Evolutionary conservation across 2,797 vertebrate species (phyloP), one percentile per base, ranked within the genome.

Genomic region (Myotis daubentonii): DNA sequence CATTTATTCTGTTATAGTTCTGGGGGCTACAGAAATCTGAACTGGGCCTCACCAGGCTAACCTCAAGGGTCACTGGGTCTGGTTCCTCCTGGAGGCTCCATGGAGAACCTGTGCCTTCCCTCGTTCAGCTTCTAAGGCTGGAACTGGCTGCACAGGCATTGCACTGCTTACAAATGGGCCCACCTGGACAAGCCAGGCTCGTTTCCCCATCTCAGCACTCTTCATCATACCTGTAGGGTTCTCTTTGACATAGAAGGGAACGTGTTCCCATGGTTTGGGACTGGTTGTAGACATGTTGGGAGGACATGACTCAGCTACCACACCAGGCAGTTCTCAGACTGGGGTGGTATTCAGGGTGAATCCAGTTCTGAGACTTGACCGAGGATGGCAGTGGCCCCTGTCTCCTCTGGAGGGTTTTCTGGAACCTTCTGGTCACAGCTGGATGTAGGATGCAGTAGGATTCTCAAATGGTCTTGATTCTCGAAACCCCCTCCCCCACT

Each of bases 241-340:
- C 65, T 33, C 41, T 60, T n/a, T 47, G 49, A 33, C 19, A 19
- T 36, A n/a, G 2, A 20, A 2, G 8, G 2, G 10, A 44, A 89
- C 3, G 1, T 41, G 10, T 19, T 41, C 36, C 53, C 53, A 25
- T 3, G 44, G 38, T n/a, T 20, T 28, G 44, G 17, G 10, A 44
- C 9, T 9, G 36, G 65, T 62, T 1, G 0, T 23, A 51, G 66
- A 70, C 11, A 4, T 20, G 0, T 13, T 8, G 25, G 28, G 57
- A 2, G 8, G 15, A 25, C 2, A 0, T 6, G 2, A 17, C 17
- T 76, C 19, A 60, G 38, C 38, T 2, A 17, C 23, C 13, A 47
- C 3, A 30, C 10, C 33, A 55, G 33, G 44, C 1, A 2, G n/a
- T 51, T 74, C 38, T 71, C 25, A 68, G 71, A 11, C 6, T 5